Conservation (phyloP, 2,113 vertebrate species). For the Gnathochromis pfefferi region DNA sequence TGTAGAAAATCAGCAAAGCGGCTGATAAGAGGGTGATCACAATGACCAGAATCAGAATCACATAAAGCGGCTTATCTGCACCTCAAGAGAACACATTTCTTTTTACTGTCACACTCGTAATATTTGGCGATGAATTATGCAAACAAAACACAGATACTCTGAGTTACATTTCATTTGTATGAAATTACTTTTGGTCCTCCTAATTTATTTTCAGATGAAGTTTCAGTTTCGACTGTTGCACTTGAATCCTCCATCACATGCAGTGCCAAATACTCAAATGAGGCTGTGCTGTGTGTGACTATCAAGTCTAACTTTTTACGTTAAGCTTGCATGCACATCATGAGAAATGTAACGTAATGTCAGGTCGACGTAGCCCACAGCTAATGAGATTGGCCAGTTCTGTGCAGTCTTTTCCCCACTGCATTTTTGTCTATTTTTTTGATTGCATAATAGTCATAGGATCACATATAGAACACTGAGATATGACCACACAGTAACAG, state of each 20-base stretch:
- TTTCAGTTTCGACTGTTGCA: accelerated
- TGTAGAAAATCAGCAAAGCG: not conserved
- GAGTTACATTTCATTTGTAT: not conserved
- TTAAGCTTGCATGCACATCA: accelerated
- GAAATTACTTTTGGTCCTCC: accelerated
- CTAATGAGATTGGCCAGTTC: accelerated
- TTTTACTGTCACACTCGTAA: not conserved
- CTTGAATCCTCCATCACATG: not conserved
- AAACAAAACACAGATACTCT: not conserved
- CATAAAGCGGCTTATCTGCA: not conserved
- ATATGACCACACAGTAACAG: accelerated
- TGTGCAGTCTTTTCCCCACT: accelerated
- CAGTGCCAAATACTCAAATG: not conserved
- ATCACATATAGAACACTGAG: not conserved
- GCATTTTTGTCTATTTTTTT: accelerated
- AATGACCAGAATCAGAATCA: not conserved
- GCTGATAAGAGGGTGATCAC: not conserved
- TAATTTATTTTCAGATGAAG: accelerated
- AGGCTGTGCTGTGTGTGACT: too few relatives aligned
- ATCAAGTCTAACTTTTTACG: accelerated
- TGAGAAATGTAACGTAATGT: not conserved
- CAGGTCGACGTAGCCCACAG: accelerated
- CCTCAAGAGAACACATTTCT: not conserved
- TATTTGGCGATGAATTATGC: accelerated
- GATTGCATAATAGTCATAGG: not conserved